A percentile compares a stretch with the other conserved stretches of the same genome.
Conservation (phyloP, 2,113 vertebrate species). For the human (Homo sapiens) region GRCh38 chr1:72057501-72058000, state of each 20-base stretch:
- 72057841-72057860: not conserved
- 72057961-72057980: not conserved
- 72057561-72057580: not conserved
- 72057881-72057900: not conserved
- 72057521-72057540: not conserved
- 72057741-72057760: not conserved
- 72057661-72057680: not conserved
- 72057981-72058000: not conserved
- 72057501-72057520: not conserved
- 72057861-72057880: not conserved
- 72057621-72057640: not conserved
- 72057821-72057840: too few species aligned
- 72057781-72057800: too few species aligned
- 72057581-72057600: not conserved
- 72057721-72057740: not conserved
- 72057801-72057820: not conserved
- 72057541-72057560: not conserved
- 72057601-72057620: rapidly evolving
- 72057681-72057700: not conserved
- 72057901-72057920: not conserved
- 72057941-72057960: not conserved
- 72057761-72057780: not conserved
- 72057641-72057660: not conserved
- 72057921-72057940: not conserved
- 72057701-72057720: not conserved